Conservation (phyloP, 2,113 vertebrate species). For the Tragelaphus strepsiceros region DNA sequence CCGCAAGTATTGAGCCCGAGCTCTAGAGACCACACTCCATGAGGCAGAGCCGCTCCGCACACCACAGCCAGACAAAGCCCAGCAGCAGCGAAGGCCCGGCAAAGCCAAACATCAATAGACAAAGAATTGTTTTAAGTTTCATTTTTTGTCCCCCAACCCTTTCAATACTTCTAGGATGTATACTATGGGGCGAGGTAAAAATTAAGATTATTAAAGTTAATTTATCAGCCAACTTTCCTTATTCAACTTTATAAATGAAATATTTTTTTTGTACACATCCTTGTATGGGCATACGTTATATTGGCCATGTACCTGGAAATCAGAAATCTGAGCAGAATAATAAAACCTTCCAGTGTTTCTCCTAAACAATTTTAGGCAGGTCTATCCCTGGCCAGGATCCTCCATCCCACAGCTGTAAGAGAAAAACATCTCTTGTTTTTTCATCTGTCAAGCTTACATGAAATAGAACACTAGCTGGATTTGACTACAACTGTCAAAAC, state of each 20-base stretch:
- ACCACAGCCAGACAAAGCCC: not conserved
- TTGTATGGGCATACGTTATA: not conserved
- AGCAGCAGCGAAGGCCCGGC: not conserved
- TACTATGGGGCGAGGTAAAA: not conserved
- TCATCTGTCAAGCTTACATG: not conserved
- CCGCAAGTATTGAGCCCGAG: rapidly evolving
- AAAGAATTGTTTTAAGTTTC: not conserved
- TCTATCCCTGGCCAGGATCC: not conserved
- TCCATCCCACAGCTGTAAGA: not conserved
- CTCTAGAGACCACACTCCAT: not conserved
- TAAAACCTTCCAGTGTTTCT: not conserved
- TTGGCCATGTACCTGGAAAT: not conserved
- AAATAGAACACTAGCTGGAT: not conserved
- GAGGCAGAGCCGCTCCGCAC: rapidly evolving
- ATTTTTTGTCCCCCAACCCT: not conserved
- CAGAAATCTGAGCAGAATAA: not conserved
- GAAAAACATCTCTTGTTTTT: not conserved
- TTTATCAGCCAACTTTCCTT: not conserved
- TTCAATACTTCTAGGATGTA: not conserved
- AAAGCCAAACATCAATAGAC: not conserved
- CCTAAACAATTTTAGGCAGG: not conserved
- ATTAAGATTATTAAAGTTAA: not conserved
- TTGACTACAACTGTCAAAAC: slow-evolving; percentile 12
- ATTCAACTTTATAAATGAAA: not conserved
- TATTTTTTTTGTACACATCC: not conserved